phyloP scores from a whole-genome alignment of 2,797 vertebrate genomes.

The Acrocephalus scirpaceus region DNA sequence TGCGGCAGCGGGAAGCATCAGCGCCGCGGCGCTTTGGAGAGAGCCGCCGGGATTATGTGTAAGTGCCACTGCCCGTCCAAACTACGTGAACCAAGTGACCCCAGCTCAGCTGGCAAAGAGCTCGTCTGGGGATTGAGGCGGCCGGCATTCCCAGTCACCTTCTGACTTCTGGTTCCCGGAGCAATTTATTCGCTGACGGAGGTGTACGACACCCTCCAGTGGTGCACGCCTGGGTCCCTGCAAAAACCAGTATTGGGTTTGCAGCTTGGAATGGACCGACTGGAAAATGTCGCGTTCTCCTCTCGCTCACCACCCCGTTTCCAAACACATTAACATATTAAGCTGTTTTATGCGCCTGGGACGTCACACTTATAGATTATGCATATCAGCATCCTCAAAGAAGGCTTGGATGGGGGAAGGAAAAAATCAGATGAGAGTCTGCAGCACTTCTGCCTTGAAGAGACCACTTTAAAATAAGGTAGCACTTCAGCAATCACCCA shows the following conservation, averaged over 20 bases:
- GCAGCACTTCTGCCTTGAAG: not conserved
- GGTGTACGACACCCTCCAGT: conserved; percentile 41
- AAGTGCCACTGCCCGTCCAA: not conserved
- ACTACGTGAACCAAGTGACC: not conserved
- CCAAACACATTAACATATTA: not conserved
- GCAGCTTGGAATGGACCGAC: not conserved
- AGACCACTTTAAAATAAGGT: not conserved
- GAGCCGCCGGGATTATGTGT: not conserved
- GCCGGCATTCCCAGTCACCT: not conserved
- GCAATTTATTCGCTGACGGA: conserved; percentile 23
- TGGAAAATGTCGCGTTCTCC: not conserved
- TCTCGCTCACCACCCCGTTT: not conserved
- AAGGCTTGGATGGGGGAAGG: not conserved
- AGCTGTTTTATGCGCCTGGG: not conserved
- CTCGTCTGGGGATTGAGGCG: not conserved
- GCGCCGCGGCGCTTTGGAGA: not conserved
- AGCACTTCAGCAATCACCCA: not conserved
- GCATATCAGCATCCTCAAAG: not conserved
- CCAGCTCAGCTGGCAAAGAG: conserved; percentile 21
- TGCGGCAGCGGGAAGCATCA: not conserved
- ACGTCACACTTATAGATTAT: not conserved
- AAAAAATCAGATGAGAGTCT: not conserved
- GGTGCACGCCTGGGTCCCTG: not conserved
- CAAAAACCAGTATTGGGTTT: not conserved
- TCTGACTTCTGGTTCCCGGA: not conserved